Evolutionary conservation across 2,888 invertebrate genomes (phyloP), one percentile per base, ranked within the genome.

Genomic region (Rhopalosiphum nymphaeae): DNA sequence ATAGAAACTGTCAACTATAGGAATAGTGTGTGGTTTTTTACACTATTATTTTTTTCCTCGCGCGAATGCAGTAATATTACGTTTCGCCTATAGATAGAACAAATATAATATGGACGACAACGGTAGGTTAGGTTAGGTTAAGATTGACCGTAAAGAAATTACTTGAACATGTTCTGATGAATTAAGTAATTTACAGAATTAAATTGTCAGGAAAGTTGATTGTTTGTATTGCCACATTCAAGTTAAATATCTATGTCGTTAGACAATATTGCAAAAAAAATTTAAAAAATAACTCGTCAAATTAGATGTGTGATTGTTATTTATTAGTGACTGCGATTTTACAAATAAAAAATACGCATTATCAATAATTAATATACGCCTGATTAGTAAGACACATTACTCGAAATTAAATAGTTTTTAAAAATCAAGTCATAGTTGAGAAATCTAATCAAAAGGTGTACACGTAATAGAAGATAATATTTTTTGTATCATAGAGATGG

Each of bases 1-100:
- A 92, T 67, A 26, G 67, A 3, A 92, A 87, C 92, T 61, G 92
- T 92, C 87, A 86, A 91, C 91, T n/a, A 29, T 85, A 57, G 57
- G 85, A 57, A 56, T 44, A n/a, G 16, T 21, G 42, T 1, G 36
- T 36, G 21, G 36, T 78, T 78, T 84, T 92, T 57, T 61, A 26
- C 46, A 49, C 46, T 25, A 1, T 44, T 86, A 36, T 87, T 87
- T 87, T 57, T 86, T 85, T 29, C 3, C 0, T 0, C 26, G 26
- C 36, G 49, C 13, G 26, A 91, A 91, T 78, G 49, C 49, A 36
- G 46, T 78, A 67, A 90, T 67, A 67, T 67, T n/a, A 90, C 46
- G 46, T 90, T 46, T 25, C 1, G 2, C 7, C 21, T 36, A 7
- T 46, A 78, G 78, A 36, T 36, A 36, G 4, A 84, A 91, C 84